These are phyloP conservation scores for Aporrectodea caliginosa DNA, from an alignment of 1,140 invertebrate species.

Conservation along the genomic window DNA sequence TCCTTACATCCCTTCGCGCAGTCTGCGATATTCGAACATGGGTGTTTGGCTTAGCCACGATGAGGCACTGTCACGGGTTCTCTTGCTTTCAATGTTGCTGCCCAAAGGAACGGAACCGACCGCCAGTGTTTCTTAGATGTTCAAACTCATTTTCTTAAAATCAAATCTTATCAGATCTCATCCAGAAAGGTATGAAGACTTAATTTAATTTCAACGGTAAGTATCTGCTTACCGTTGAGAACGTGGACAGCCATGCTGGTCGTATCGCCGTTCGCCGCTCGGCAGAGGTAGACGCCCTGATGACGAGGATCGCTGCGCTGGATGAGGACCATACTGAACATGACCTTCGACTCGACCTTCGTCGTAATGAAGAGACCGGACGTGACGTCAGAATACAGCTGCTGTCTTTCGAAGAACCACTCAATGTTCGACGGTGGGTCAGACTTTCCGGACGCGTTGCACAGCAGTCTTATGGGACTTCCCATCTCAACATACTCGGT, in stretches of 20 bases:
- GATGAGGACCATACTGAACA: constrained; percentile 42
- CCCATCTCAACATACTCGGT: constrained; percentile 43
- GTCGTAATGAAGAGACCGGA: constrained; percentile 39
- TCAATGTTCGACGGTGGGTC: constrained; percentile 43
- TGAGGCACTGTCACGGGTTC: no score
- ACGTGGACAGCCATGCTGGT: constrained; percentile 42
- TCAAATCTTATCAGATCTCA: no score
- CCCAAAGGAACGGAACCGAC: no score
- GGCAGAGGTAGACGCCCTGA: constrained; percentile 43
- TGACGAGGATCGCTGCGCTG: constrained; percentile 38
- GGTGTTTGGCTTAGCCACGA: no score
- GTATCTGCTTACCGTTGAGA: constrained; percentile 45
- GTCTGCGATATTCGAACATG: no score
- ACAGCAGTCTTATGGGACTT: constrained; percentile 40
- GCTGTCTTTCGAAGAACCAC: constrained; percentile 45
- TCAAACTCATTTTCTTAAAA: no score
- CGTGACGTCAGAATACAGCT: constrained; percentile 36
- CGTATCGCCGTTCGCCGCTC: constrained; percentile 39
- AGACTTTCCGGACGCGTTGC: constrained; percentile 42
- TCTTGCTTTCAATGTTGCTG: no score
- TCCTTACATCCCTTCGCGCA: no score
- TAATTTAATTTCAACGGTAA: no score
- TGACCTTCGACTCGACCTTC: constrained; percentile 29
- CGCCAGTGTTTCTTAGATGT: no score
- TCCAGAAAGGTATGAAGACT: no score